These are phyloP conservation scores for Drosophila insularis DNA, from an alignment of 1,140 invertebrate genomes.

Conservation along the genomic window DNA sequence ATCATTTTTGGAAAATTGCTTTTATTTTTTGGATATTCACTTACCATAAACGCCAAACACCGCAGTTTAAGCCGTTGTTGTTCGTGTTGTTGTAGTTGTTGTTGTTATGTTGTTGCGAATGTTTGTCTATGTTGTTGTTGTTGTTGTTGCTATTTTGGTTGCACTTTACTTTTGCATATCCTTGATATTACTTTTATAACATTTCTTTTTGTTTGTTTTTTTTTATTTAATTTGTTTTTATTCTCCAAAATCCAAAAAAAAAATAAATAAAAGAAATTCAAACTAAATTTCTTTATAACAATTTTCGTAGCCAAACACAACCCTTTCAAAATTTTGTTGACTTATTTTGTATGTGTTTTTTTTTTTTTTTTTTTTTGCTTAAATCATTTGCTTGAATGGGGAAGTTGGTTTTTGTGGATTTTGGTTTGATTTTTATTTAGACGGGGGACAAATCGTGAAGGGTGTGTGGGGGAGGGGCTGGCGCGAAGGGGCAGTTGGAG, in stretches of 20 bases:
- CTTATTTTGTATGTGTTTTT: background rate
- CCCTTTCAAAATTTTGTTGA: background rate
- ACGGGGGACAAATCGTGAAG: background rate
- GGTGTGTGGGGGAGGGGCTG: too few species aligned
- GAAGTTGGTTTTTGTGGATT: background rate
- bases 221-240: background rate
- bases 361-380: too few species aligned
- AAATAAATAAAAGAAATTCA: background rate
- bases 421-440: background rate
- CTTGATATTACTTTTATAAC: too few species aligned
- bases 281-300: constrained; percentile 1
- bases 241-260: background rate
- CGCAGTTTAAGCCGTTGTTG: constrained; percentile 69
- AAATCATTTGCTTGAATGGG: background rate
- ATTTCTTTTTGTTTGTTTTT: too few species aligned
- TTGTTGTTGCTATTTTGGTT: constrained; percentile 10
- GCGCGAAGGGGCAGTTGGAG: background rate
- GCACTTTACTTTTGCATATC: constrained; percentile 12
- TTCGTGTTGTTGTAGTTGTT: constrained; percentile 49
- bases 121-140: constrained; percentile 14
- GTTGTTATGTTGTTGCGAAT: constrained; percentile 23
- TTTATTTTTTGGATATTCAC: background rate
- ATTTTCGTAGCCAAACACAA: background rate
- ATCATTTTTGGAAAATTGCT: background rate
- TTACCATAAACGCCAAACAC: constrained; percentile 78